Conservation (phyloP, 2,113 vertebrate genomes). For the Kryptolebias marmoratus region DNA sequence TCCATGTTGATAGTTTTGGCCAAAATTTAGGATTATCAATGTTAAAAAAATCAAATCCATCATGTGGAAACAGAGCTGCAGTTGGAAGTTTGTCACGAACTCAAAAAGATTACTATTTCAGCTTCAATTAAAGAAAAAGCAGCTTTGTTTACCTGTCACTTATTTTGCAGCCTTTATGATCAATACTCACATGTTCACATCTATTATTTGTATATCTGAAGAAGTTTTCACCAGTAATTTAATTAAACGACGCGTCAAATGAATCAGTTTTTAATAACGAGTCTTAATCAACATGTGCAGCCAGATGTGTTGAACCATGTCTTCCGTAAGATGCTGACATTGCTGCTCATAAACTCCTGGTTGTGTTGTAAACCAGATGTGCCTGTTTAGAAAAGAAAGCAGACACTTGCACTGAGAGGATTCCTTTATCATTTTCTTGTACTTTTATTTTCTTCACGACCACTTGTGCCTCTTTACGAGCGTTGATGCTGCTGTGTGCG, state of each 20-base stretch:
- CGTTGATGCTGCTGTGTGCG: constrained; percentile 33
- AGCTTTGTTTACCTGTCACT: too few relatives aligned
- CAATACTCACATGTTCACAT: background rate
- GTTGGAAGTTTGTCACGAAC: too few relatives aligned
- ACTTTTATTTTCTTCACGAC: constrained; percentile 49
- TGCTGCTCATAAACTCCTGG: constrained; percentile 64
- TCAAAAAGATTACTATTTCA: background rate
- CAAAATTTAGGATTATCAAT: background rate
- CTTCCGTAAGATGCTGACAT: constrained; percentile 7
- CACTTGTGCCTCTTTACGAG: constrained; percentile 28
- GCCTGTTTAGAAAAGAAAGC: constrained; percentile 74
- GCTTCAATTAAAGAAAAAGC: constrained; percentile 3
- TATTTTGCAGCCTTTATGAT: too few relatives aligned
- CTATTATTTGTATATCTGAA: background rate
- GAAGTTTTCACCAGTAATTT: constrained; percentile 2
- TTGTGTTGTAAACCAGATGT: constrained; percentile 79
- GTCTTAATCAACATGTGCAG: background rate
- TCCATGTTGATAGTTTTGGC: background rate
- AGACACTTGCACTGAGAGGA: constrained; percentile 76
- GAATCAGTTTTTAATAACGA: background rate
- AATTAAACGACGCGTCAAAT: background rate
- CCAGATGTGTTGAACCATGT: constrained; percentile 4
- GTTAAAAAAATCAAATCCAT: background rate
- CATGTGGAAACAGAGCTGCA: too few relatives aligned
- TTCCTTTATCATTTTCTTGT: constrained; percentile 61